Base-by-base conservation (phyloP, 2,113 vertebrate genomes). In the Megaleporinus macrocephalus region DNA sequence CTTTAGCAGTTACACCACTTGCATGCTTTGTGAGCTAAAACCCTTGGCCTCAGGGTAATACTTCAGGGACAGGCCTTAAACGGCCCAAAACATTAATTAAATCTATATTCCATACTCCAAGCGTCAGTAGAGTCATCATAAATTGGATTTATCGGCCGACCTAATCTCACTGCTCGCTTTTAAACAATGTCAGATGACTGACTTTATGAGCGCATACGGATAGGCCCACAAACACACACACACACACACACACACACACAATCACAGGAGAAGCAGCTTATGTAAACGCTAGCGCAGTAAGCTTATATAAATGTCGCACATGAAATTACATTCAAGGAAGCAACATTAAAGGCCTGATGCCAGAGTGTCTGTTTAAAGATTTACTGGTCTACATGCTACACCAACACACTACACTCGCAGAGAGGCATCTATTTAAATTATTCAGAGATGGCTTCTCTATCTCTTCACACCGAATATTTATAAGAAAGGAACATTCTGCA, bases 401-500 rank as follows among this genome's bases (percentile, higher is more conserved):
- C 66, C 18, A 69, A n/a, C 30, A 41, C 9, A 20, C 18, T 14
- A 68, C 33, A 24, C 49, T 10, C n/a, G 20, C 49, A 27, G 24
- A 26, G n/a, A 61, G 57, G 57, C 57, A 24, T 61, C 57, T 9
- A 61, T 61, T 62, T 80, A 20, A 72, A 73, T 18, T 59, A 16
- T 57, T 69, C 68, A 33, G 30, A 1, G 30, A 36, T 33, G 36
- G 10, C 29, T 30, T 36, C 27, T 65, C 29, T 33, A 20, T n/a
- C 57, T 26, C 53, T 9, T 79, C 68, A 61, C 78, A 47, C 5
- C 44, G 53, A 44, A 47, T 26, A 18, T 65, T 65, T n/a, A 30
- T 53, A 55, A 61, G 55, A 73, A 7, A 51, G 61, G 78, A 49
- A 63, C 26, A 65, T 63, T 36, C 26, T 16, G 41, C 47, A 1